Conservation (phyloP, 2,888 invertebrate genomes). For the Drosophila lacicola region DNA sequence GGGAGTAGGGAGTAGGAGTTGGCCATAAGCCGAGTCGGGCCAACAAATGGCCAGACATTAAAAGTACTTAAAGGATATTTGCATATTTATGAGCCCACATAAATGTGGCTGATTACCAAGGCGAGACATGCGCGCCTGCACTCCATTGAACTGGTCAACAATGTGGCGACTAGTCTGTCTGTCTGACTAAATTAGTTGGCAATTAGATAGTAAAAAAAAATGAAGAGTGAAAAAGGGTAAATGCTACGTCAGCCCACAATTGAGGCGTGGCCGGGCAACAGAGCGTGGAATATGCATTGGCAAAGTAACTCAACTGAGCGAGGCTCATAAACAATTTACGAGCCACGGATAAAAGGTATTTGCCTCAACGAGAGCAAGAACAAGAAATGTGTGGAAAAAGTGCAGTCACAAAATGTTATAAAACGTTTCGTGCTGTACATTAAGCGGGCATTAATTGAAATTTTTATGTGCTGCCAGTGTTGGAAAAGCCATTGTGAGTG, state of each 20-base stretch:
- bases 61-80: slow-evolving; percentile 82
- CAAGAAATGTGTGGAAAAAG: slow-evolving; percentile 8
- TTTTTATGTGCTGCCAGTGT: slow-evolving; percentile 24
- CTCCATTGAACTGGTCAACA: slow-evolving; percentile 9
- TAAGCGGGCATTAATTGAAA: slow-evolving; percentile 38
- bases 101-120: slow-evolving; percentile 74
- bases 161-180: not conserved
- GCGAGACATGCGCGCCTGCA: slow-evolving; percentile 8
- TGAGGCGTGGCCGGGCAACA: slow-evolving; percentile 20
- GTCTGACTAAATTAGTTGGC: slow-evolving; percentile 60
- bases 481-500: slow-evolving; percentile 11
- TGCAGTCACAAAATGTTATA: slow-evolving; percentile 24
- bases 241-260: not conserved
- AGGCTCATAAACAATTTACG: slow-evolving; percentile 39
- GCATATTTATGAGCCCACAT: slow-evolving; percentile 81
- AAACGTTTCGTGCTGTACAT: slow-evolving; percentile 38
- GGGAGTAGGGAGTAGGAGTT: slow-evolving; percentile 10
- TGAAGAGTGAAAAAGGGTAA: slow-evolving; percentile 2
- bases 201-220: slow-evolving; percentile 62
- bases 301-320: slow-evolving; percentile 32
- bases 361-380: not conserved
- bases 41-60: slow-evolving; percentile 76
- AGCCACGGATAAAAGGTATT: slow-evolving; percentile 21
- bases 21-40: slow-evolving; percentile 56
- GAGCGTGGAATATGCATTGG: slow-evolving; percentile 14